phyloP scores from a whole-genome alignment of 2,113 vertebrate species.

The Shinisaurus crocodilurus region DNA sequence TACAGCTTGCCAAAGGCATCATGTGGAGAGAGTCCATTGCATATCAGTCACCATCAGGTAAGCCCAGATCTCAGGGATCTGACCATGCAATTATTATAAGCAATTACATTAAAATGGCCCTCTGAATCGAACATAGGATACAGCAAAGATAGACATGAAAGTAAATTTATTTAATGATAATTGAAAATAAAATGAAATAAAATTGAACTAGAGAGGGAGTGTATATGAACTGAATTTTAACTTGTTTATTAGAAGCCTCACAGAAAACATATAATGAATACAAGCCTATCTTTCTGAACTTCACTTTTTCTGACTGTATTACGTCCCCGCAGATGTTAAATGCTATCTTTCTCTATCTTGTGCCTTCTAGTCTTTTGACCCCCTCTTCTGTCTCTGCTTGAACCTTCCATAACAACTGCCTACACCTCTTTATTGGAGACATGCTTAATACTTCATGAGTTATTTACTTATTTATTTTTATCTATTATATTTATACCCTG shows the following conservation, averaged over 20 bases:
- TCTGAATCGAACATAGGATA: neutral
- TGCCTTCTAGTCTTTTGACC: neutral
- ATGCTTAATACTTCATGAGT: neutral
- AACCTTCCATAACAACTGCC: neutral
- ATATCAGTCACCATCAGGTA: neutral
- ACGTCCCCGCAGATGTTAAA: too few species aligned
- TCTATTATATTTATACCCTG: too few species aligned
- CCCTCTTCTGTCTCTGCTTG: neutral
- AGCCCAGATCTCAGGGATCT: too few species aligned
- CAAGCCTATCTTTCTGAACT: neutral
- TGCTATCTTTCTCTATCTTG: neutral
- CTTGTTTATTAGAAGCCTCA: neutral
- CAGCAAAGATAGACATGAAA: neutral
- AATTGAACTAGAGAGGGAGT: too few species aligned
- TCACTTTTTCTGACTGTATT: neutral
- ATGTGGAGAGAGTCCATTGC: neutral
- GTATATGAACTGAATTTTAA: neutral
- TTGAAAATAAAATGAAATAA: neutral
- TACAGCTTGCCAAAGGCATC: neutral
- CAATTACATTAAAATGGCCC: neutral
- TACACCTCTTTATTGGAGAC: neutral
- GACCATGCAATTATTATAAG: too few species aligned
- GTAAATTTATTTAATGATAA: neutral
- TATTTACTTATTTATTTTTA: too few species aligned
- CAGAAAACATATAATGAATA: neutral